These are phyloP conservation scores for Eudemis profundana DNA, from an alignment of 2,888 invertebrate species.

Conservation along the genomic window DNA sequence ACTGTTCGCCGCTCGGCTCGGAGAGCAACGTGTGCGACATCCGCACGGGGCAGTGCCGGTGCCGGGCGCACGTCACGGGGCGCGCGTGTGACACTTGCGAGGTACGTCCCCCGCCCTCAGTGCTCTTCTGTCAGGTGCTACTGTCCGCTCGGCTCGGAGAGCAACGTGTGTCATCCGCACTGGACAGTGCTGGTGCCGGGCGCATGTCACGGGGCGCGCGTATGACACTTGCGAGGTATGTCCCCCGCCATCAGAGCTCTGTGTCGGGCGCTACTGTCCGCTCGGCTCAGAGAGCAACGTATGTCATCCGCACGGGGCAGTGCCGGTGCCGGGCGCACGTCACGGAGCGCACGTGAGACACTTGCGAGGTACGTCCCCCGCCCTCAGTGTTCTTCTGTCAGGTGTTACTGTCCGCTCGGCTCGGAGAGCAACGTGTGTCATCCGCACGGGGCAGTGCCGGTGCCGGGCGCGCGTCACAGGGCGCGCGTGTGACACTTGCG, in stretches of 20 bases:
- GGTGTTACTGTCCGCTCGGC: no score
- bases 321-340: conserved; percentile 68
- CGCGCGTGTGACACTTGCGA: conserved; percentile 90
- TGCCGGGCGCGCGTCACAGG: conserved; percentile 66
- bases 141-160: conserved; percentile 88
- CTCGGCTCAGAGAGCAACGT: conserved; percentile 76
- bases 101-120: conserved; percentile 77
- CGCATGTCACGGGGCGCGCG: conserved; percentile 89
- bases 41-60: conserved; percentile 91
- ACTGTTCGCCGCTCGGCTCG: conserved; percentile 91
- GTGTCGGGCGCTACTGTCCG: no score
- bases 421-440: conserved; percentile 52
- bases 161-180: conserved; percentile 89
- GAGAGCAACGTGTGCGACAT: conserved; percentile 90
- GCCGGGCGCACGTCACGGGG: conserved; percentile 89
- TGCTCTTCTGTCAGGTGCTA: neutral
- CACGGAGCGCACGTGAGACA: conserved; percentile 66
- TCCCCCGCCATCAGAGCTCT: neutral
- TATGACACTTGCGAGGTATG: conserved; percentile 91
- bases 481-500: no score
- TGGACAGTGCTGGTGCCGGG: conserved; percentile 91
- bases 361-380: no score
- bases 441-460: conserved; percentile 89
- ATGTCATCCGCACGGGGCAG: conserved; percentile 91
- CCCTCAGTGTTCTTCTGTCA: neutral